These are phyloP conservation scores for Rhegmatorhina hoffmannsi DNA, from an alignment of 2,113 vertebrate species.

Conservation along the genomic window DNA sequence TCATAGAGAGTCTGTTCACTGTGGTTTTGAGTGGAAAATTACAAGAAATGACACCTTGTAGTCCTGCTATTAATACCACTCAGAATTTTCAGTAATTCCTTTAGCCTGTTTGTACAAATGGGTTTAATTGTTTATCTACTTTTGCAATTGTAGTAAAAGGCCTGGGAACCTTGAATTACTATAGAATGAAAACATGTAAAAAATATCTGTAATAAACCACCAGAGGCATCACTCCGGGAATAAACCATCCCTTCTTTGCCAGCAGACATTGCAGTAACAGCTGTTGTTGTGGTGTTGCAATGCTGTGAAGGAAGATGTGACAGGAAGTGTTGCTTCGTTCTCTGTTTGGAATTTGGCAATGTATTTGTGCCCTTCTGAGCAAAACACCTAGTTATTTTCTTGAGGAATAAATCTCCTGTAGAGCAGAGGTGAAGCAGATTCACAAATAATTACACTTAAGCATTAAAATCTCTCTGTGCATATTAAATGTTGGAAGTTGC, in stretches of 20 bases:
- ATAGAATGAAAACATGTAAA: not conserved
- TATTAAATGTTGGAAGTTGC: not conserved
- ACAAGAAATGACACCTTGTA: not conserved
- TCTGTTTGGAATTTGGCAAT: not conserved
- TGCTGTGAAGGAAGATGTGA: not conserved
- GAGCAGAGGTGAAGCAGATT: not conserved
- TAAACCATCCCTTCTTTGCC: not conserved
- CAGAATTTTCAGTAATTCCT: not conserved
- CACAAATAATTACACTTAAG: not conserved
- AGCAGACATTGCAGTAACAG: not conserved
- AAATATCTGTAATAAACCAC: not conserved
- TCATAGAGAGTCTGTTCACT: not conserved
- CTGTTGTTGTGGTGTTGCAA: not conserved
- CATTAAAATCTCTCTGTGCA: rapidly evolving
- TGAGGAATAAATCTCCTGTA: not conserved
- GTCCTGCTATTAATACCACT: not conserved
- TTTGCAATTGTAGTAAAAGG: not conserved
- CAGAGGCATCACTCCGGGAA: not conserved
- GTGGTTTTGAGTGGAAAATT: not conserved
- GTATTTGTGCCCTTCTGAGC: not conserved
- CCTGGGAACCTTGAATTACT: not conserved
- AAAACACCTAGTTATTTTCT: not conserved
- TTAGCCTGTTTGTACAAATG: not conserved
- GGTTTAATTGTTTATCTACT: not conserved
- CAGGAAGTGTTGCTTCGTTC: constrained; percentile 11